phyloP scores from a whole-genome alignment of 2,113 vertebrate genomes.

The Anhinga anhinga region DNA sequence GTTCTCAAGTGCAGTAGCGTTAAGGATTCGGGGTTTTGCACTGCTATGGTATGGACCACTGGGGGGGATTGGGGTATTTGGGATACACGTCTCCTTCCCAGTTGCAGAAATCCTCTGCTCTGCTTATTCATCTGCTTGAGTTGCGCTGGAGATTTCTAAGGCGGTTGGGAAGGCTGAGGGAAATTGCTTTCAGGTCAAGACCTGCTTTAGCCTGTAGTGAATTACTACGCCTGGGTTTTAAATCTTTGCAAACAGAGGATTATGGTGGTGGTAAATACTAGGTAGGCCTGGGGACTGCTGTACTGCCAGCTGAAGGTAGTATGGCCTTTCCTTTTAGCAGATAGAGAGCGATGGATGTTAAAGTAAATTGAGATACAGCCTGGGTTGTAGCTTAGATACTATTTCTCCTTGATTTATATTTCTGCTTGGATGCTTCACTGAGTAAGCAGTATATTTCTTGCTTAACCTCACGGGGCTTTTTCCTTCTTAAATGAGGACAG shows the following conservation, averaged over 20 bases:
- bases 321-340: conserved; percentile 10
- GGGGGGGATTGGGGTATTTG: not conserved
- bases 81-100: not conserved
- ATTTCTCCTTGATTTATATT: conserved; percentile 49
- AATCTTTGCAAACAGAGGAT: conserved; percentile 63
- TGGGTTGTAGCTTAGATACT: not conserved
- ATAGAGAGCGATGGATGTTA: not conserved
- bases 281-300: not conserved
- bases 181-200: conserved; percentile 55
- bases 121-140: not conserved
- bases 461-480: conserved; percentile 18
- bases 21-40: not conserved
- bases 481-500: not conserved
- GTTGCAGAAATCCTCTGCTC: not conserved
- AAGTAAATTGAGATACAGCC: conserved; percentile 23
- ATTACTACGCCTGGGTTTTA: conserved; percentile 31
- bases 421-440: not conserved
- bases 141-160: not conserved
- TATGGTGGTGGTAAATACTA: conserved; percentile 38
- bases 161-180: not conserved
- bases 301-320: not conserved
- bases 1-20: not conserved
- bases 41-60: not conserved
- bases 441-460: conserved; percentile 27
- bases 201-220: conserved; percentile 45